phyloP scores from a whole-genome alignment of 2,797 vertebrate genomes.

The Acanthurus leucopareius region DNA sequence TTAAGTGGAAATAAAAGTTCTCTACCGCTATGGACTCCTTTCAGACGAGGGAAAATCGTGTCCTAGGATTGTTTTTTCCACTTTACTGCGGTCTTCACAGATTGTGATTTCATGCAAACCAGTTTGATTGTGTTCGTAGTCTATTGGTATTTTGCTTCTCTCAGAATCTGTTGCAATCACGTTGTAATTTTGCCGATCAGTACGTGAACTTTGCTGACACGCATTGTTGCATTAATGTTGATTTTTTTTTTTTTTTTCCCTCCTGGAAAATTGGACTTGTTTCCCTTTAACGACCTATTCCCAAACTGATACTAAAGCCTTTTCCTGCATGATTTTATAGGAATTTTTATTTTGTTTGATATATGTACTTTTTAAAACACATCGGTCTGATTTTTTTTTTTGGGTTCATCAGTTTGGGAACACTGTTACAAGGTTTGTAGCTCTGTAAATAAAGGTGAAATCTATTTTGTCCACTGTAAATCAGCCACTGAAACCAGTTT shows the following conservation, averaged over 20 bases:
- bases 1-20: conserved; percentile 78
- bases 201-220: conserved; percentile 77
- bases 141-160: conserved; percentile 82
- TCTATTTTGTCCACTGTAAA: conserved; percentile 78
- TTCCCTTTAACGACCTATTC: conserved; percentile 84
- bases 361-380: conserved; percentile 76
- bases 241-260: conserved; percentile 38
- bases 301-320: conserved; percentile 82
- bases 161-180: conserved; percentile 81
- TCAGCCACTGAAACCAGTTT: conserved; percentile 92
- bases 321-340: conserved; percentile 86
- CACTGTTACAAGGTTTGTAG: conserved; percentile 84
- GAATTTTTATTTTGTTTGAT: conserved; percentile 76
- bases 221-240: conserved; percentile 68
- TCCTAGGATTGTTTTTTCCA: conserved; percentile 74
- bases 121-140: conserved; percentile 82
- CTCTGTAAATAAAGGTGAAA: conserved; percentile 87
- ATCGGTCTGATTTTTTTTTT: conserved; percentile 64
- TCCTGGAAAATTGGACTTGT: conserved; percentile 71
- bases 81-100: conserved; percentile 73
- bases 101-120: conserved; percentile 83
- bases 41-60: conserved; percentile 64
- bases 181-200: conserved; percentile 80
- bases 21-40: conserved; percentile 67
- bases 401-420: conserved; percentile 82